phyloP scores from a whole-genome alignment of 2,113 vertebrate species.

The Lepus europaeus region DNA sequence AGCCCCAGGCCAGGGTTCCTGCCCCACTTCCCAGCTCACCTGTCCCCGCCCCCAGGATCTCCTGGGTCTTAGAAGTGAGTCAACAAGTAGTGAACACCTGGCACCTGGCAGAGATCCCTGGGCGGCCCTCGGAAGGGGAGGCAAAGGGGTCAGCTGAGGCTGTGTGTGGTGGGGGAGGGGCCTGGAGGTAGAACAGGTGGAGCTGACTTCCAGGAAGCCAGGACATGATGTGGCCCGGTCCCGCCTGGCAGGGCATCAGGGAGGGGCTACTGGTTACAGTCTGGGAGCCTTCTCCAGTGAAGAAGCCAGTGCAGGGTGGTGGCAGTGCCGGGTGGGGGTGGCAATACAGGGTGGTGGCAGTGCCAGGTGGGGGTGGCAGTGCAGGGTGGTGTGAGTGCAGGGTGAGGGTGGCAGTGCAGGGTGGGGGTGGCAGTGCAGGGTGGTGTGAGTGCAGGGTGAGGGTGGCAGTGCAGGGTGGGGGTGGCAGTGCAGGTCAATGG shows the following conservation, averaged over 20 bases:
- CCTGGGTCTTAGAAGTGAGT: background rate
- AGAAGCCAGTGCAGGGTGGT: background rate
- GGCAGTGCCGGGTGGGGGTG: too few species aligned
- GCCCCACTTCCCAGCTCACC: background rate
- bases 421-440: too few species aligned
- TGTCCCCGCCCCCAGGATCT: background rate
- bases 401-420: too few species aligned
- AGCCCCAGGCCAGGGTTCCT: background rate
- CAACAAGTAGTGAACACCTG: background rate
- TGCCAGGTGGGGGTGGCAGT: too few species aligned
- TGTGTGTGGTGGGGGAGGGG: accelerated
- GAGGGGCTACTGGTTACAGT: background rate
- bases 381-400: too few species aligned
- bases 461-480: too few species aligned
- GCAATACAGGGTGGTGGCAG: too few species aligned
- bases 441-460: too few species aligned
- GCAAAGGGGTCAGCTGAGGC: background rate
- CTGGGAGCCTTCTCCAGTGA: background rate
- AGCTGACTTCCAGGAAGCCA: conserved; percentile 15
- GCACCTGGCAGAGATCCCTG: background rate
- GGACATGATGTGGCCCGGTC: background rate
- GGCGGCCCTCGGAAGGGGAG: background rate
- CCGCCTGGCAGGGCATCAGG: background rate
- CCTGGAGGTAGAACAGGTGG: background rate
- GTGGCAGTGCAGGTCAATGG: background rate